These are phyloP conservation scores for Nemurella pictetii DNA, from an alignment of 2,888 invertebrate genomes.

Conservation along the genomic window DNA sequence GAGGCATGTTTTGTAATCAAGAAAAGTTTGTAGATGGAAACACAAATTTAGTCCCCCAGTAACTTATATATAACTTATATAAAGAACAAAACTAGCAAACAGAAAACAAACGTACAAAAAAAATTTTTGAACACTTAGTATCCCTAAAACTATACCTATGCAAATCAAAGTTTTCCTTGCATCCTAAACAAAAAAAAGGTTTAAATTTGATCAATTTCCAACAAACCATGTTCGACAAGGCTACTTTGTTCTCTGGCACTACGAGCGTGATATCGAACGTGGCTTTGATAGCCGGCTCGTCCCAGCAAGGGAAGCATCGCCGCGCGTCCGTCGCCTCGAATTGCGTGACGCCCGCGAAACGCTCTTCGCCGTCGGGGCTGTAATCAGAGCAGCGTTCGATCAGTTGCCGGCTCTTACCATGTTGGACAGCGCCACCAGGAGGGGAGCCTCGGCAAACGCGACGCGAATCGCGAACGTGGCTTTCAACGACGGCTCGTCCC, in stretches of 20 bases:
- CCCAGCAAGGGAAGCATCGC: constrained; percentile 96
- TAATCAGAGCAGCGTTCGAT: constrained; percentile 27
- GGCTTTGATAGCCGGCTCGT: constrained; percentile 95
- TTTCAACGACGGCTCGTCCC: constrained; percentile 62
- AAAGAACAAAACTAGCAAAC: too few species aligned
- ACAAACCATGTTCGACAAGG: constrained; percentile 89
- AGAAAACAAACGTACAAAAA: too few species aligned
- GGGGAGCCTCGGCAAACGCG: constrained; percentile 24
- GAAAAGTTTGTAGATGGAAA: too few species aligned
- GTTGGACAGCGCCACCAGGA: constrained; percentile 57
- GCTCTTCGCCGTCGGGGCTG: constrained; percentile 69
- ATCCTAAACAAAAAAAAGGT: neutral
- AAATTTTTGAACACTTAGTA: too few species aligned
- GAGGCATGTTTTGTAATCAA: too few species aligned
- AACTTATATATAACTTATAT: too few species aligned
- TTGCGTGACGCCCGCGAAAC: constrained; percentile 87
- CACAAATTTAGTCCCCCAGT: too few species aligned
- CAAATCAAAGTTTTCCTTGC: too few species aligned
- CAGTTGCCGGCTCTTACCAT: constrained; percentile 52
- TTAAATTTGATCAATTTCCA: neutral
- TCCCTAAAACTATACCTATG: too few species aligned
- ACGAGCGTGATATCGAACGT: constrained; percentile 87
- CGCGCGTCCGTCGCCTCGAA: constrained; percentile 91
- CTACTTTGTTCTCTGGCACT: constrained; percentile 79
- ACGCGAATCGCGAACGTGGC: constrained; percentile 53